Evolutionary conservation across 2,797 vertebrate species (phyloP).

Genomic region (Rhinoraja longicauda): DNA sequence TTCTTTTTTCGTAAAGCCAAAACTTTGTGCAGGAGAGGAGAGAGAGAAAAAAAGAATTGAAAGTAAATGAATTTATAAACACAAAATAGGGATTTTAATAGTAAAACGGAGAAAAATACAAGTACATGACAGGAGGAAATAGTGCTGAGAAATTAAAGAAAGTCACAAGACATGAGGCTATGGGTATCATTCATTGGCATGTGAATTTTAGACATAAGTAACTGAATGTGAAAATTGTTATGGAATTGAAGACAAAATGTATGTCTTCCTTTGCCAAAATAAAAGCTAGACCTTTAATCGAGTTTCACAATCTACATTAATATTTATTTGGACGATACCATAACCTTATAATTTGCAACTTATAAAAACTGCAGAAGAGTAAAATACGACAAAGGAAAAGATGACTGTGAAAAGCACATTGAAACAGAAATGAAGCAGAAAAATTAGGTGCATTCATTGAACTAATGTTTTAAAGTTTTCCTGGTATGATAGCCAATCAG

Average conservation of each 20-base stretch:
- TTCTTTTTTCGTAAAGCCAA: neutral
- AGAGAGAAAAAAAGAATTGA: neutral
- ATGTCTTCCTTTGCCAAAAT: neutral
- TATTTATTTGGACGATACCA: slow-evolving; percentile 13
- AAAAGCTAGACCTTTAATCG: neutral
- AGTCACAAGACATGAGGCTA: neutral
- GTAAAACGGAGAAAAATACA: slow-evolving; percentile 70
- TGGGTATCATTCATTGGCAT: neutral
- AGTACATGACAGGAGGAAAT: slow-evolving; percentile 64
- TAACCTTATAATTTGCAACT: neutral
- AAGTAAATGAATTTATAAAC: slow-evolving; percentile 32
- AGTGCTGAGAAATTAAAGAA: slow-evolving; percentile 9
- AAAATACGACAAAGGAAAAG: slow-evolving; percentile 5
- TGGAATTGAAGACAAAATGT: slow-evolving; percentile 16
- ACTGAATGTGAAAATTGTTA: neutral
- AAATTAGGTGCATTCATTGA: neutral
- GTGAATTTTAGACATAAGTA: neutral
- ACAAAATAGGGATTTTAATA: slow-evolving; percentile 69
- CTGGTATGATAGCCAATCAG: neutral
- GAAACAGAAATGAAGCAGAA: slow-evolving; percentile 13
- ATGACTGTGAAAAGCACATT: neutral
- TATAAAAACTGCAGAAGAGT: slow-evolving; percentile 1
- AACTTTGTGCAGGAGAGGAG: neutral
- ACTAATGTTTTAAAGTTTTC: neutral
- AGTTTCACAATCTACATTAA: neutral